Base-by-base conservation (phyloP, 2,888 invertebrate species). In the Heterodera filipjevi region DNA sequence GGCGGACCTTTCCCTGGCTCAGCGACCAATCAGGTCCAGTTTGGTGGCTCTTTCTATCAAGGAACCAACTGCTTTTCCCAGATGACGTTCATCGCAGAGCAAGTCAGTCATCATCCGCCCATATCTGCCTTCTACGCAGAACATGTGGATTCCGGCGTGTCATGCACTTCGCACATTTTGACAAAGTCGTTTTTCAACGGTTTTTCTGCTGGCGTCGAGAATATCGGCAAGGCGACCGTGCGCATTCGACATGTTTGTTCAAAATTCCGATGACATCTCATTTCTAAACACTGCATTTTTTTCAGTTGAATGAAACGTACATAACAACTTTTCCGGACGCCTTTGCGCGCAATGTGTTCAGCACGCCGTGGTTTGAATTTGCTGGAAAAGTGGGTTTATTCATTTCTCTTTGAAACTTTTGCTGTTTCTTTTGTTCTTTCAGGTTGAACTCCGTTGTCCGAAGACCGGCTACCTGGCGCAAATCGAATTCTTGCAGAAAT, bases 71-170 rank as follows among this genome's bases (percentile, higher is more conserved):
- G n/a, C 8, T 71, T 71, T 0, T 30, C 27, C 92, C n/a, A 81
- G 84, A 70, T 99, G 16, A 93, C 94, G 14, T 99, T 99, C 91
- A 93, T 98, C 73, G 95, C 99, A 3, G 99, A 99, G 90, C 99
- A 99, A 91, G 87, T 88, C 70, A 53, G 79, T 19, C 99, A 99
- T 91, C 99, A 99, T 92, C 99, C 98, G 71, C 98, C 98, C 83
- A 94, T 99, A 88, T 98, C 98, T 78, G 98, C 97, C 35, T 99
- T 99, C 91, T 99, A 99, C 92, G 98, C 96, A 32, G 99, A 99
- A 90, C 95, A 96, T 91, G 93, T 93, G 85, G 93, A 93, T 89
- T 95, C 95, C 89, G 92, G 93, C 86, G 95, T 99, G 79, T 93
- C 93, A 82, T 94, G 98, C 90, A 94, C 95, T 88, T 98, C 96